phyloP scores from a whole-genome alignment of 2,888 invertebrate species.

The Drosophila formosana region DNA sequence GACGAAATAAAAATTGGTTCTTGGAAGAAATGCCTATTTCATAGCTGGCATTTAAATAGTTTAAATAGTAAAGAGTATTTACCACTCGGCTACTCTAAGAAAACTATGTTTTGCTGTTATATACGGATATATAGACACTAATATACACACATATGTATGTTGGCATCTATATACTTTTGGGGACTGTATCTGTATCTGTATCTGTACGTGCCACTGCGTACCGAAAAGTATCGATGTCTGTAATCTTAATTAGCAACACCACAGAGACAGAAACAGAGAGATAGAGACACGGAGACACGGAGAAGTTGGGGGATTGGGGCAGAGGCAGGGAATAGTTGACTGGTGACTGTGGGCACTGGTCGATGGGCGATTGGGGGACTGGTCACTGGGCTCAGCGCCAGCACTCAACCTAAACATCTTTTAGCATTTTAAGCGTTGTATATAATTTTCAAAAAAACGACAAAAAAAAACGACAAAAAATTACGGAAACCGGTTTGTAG shows the following conservation, averaged over 20 bases:
- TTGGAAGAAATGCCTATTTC: too few relatives aligned
- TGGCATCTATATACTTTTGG: constrained; percentile 28
- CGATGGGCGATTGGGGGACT: constrained; percentile 10
- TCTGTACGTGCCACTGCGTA: constrained; percentile 72
- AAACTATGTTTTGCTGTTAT: not conserved
- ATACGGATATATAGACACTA: constrained; percentile 8
- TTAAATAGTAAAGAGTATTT: constrained; percentile 1
- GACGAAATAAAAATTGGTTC: too few relatives aligned
- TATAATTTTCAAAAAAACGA: constrained; percentile 46
- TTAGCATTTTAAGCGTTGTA: constrained; percentile 74
- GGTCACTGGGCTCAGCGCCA: constrained; percentile 49
- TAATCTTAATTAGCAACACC: constrained; percentile 80
- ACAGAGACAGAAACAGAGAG: constrained; percentile 35
- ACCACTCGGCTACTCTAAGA: not conserved
- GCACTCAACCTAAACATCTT: constrained; percentile 68
- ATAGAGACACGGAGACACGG: not conserved
- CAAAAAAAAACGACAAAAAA: constrained; percentile 45
- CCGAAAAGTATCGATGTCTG: constrained; percentile 77
- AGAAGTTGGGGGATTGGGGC: not conserved
- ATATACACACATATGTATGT: not conserved
- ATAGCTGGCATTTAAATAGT: too few relatives aligned
- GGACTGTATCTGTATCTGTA: constrained; percentile 33
- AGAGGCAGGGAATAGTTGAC: constrained; percentile 9
- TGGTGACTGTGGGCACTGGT: not conserved
- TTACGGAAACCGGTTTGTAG: constrained; percentile 63